These are phyloP conservation scores for Anabacerthia variegaticeps DNA, from an alignment of 2,797 vertebrate genomes.

Conservation along the genomic window DNA sequence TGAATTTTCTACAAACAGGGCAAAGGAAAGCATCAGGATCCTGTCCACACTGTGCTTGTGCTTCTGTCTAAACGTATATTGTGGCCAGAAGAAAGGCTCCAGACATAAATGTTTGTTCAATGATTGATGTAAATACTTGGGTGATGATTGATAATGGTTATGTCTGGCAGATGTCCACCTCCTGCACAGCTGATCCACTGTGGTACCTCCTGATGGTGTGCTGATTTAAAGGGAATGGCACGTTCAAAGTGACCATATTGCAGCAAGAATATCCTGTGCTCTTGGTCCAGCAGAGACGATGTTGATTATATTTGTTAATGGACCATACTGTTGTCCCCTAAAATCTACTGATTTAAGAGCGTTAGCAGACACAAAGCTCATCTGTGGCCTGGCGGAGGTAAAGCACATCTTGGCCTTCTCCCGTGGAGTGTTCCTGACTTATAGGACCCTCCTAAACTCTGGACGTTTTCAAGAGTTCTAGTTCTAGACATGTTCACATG, in stretches of 20 bases:
- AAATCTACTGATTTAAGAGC: background rate
- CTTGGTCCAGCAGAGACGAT: background rate
- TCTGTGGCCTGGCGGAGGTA: background rate
- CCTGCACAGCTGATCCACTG: background rate
- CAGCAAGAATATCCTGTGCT: background rate
- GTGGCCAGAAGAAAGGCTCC: constrained; percentile 11
- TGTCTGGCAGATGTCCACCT: constrained; percentile 59
- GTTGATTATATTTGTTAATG: constrained; percentile 26
- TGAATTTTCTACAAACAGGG: constrained; percentile 6
- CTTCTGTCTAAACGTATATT: background rate
- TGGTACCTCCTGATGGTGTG: background rate
- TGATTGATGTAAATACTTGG: constrained; percentile 51
- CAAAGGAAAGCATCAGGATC: background rate
- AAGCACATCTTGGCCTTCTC: background rate
- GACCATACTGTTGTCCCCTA: constrained; percentile 1
- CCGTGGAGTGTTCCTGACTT: constrained; percentile 23
- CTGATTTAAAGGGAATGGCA: constrained; percentile 23
- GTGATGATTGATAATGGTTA: constrained; percentile 17
- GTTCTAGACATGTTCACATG: background rate
- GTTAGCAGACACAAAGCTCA: background rate
- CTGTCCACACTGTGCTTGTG: background rate
- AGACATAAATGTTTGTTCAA: constrained; percentile 30
- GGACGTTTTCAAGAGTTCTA: background rate
- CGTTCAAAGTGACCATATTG: background rate
- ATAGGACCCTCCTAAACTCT: background rate